Percentiles rank a stretch among this genome's conserved stretches.
These are phyloP conservation scores for Drosophila lacteicornis DNA, from an alignment of 1,140 invertebrate species.

Conservation along the genomic window DNA sequence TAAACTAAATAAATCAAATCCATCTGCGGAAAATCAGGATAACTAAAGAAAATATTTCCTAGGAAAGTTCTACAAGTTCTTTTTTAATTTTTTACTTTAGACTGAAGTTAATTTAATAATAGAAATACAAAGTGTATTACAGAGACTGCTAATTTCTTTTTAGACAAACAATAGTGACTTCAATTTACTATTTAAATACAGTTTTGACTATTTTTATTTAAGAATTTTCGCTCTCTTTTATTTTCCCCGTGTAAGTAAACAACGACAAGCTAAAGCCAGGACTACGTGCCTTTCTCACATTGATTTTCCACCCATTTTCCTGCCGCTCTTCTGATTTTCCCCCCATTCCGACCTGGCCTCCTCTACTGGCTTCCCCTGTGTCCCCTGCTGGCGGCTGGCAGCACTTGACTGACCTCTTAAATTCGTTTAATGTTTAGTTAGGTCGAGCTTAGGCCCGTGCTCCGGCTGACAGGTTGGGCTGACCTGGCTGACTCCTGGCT, in stretches of 20 bases:
- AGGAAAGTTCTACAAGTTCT: too few species aligned
- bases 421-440: conserved; percentile 81
- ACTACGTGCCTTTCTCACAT: conserved; percentile 34
- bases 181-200: background rate
- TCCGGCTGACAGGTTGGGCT: conserved; percentile 44
- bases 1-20: too few species aligned
- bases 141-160: background rate
- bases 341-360: background rate
- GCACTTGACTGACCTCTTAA: conserved; percentile 72
- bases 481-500: conserved; percentile 6
- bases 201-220: background rate
- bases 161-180: too few species aligned
- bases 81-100: too few species aligned
- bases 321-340: conserved; percentile 20
- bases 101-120: background rate
- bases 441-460: conserved; percentile 57
- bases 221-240: too few species aligned
- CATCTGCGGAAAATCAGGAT: too few species aligned
- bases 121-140: background rate
- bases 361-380: background rate
- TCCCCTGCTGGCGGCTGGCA: background rate
- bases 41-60: too few species aligned
- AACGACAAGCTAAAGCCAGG: conserved; percentile 19
- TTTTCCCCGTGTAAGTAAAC: conserved; percentile 8
- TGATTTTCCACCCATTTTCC: conserved; percentile 39